Percentiles rank a stretch among this genome's conserved stretches.
These are phyloP conservation scores for Torymus auratus DNA, from an alignment of 2,888 invertebrate species.

Conservation along the genomic window DNA sequence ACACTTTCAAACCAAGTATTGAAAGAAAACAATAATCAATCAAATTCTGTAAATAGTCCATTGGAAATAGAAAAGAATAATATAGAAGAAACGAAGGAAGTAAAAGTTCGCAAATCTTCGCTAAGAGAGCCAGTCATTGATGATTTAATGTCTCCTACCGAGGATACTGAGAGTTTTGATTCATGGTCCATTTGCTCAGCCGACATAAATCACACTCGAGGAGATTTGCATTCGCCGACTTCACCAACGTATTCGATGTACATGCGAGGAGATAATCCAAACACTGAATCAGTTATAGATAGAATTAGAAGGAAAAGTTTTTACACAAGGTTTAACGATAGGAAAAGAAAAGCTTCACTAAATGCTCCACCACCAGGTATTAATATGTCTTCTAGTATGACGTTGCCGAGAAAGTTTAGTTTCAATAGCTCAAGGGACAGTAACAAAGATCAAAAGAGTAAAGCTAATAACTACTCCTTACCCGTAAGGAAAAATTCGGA, in stretches of 20 bases:
- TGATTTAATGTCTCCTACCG: constrained; percentile 78
- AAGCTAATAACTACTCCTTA: constrained; percentile 53
- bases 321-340: constrained; percentile 92
- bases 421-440: constrained; percentile 68
- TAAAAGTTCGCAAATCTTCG: not conserved
- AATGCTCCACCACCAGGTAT: constrained; percentile 37
- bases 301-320: constrained; percentile 93
- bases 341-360: constrained; percentile 85
- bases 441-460: constrained; percentile 34
- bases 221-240: constrained; percentile 77
- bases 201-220: constrained; percentile 68
- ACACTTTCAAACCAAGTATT: not conserved
- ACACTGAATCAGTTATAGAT: constrained; percentile 87
- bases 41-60: constrained; percentile 18
- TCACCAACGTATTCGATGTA: constrained; percentile 71
- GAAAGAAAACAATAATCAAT: constrained; percentile 1
- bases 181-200: constrained; percentile 84
- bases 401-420: constrained; percentile 76
- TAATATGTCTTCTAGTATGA: constrained; percentile 64
- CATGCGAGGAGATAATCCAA: constrained; percentile 64
- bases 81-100: constrained; percentile 26
- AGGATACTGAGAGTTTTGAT: constrained; percentile 80
- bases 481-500: constrained; percentile 63
- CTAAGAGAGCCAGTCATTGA: constrained; percentile 25
- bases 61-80: constrained; percentile 14